A percentile compares a stretch with the other conserved stretches of the same genome.
Conservation (phyloP, 92 coral and sea anemone species). For the Parazoanthus darwini region DNA sequence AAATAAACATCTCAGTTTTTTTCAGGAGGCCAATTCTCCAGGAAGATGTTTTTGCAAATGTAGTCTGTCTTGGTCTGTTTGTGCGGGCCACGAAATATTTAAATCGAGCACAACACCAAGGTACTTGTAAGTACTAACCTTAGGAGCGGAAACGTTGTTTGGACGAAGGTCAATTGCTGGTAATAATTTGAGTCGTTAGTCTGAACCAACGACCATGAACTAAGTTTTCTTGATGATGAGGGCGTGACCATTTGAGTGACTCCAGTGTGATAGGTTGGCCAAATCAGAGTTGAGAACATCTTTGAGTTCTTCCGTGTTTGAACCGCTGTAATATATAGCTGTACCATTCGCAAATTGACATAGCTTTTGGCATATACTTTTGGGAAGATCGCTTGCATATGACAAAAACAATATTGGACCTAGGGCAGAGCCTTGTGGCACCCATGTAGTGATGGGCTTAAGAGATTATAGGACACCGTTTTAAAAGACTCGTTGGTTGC, state of each 20-base stretch:
- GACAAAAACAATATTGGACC: not conserved
- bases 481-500: too few species aligned
- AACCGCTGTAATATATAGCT: not conserved
- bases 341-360: not conserved
- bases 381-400: not conserved
- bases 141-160: not conserved
- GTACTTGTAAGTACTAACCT: constrained; percentile 8
- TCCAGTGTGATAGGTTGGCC: constrained; percentile 11
- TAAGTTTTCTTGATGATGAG: not conserved
- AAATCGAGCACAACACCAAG: not conserved
- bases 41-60: constrained; percentile 35
- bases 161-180: constrained; percentile 5
- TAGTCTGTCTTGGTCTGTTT: too few species aligned
- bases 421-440: not conserved
- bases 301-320: not conserved
- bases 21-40: constrained; percentile 53
- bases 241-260: not conserved
- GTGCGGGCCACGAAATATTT: not conserved
- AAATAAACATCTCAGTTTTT: constrained; percentile 37
- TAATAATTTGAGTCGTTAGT: not conserved
- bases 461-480: too few species aligned
- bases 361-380: not conserved
- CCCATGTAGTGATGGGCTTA: not conserved
- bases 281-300: not conserved
- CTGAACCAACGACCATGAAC: constrained; percentile 27